Evolutionary conservation across 1,140 invertebrate species (phyloP).

Genomic region (Panagrolaimus sp.): DNA sequence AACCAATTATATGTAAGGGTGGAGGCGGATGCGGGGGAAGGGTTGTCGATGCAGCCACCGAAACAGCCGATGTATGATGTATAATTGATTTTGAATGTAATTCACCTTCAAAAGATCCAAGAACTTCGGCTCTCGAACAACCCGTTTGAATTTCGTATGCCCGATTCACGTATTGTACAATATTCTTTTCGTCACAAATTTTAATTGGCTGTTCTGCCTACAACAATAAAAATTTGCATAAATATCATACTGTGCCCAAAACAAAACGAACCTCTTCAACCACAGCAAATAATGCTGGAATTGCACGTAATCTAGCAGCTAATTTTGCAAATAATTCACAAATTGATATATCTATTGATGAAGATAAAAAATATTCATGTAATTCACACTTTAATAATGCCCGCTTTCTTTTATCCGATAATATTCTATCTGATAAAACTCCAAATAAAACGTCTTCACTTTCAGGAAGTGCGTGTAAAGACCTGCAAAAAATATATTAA

Average conservation of each 20-base stretch:
- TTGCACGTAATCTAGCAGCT: slow-evolving; percentile 47
- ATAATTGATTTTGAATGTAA: slow-evolving; percentile 21
- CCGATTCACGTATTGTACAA: slow-evolving; percentile 57
- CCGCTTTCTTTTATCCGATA: slow-evolving; percentile 32
- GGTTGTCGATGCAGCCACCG: slow-evolving; percentile 30
- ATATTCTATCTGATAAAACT: slow-evolving; percentile 32
- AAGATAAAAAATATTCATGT: slow-evolving; percentile 15
- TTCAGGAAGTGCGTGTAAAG: slow-evolving; percentile 29
- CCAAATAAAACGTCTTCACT: slow-evolving; percentile 40
- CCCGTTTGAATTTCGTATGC: slow-evolving; percentile 57
- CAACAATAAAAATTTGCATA: slow-evolving; percentile 6
- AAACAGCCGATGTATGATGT: not conserved
- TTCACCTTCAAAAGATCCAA: slow-evolving; percentile 43
- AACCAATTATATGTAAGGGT: slow-evolving; percentile 20
- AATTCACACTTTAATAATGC: not conserved
- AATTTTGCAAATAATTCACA: slow-evolving; percentile 54
- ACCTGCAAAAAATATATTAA: slow-evolving; percentile 33
- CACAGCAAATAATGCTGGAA: slow-evolving; percentile 56
- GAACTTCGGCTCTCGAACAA: slow-evolving; percentile 42
- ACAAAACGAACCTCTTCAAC: slow-evolving; percentile 46
- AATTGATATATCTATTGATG: slow-evolving; percentile 43
- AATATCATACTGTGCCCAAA: not conserved
- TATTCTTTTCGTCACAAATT: slow-evolving; percentile 55
- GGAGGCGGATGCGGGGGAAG: not conserved
- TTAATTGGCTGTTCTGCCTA: slow-evolving; percentile 59